Conservation (phyloP, 1,140 invertebrate species). For the Dufourea novaeangliae region DNA sequence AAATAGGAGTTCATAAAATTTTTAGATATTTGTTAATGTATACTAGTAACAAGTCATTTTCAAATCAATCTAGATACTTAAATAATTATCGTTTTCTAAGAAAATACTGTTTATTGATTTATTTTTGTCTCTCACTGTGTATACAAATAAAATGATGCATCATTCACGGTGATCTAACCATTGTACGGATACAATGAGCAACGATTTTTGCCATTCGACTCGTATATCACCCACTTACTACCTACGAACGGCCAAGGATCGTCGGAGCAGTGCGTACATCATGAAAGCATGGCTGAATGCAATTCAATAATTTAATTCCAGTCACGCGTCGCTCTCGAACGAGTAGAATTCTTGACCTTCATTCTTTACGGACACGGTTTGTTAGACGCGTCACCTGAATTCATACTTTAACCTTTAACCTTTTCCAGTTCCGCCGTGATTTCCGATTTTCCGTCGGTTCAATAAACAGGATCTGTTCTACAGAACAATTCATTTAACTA, state of each 20-base stretch:
- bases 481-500: no score
- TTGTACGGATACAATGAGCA: background rate
- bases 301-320: conserved; percentile 1
- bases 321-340: conserved; percentile 3
- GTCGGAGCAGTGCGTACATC: background rate
- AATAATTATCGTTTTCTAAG: no score
- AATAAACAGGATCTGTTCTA: no score
- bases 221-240: background rate
- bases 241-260: conserved; percentile 1
- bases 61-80: no score
- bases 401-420: background rate
- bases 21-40: no score
- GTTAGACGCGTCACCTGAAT: background rate
- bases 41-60: no score
- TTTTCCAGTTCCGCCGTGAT: background rate
- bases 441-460: no score
- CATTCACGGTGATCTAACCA: background rate
- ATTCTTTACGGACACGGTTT: background rate
- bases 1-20: no score
- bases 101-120: background rate
- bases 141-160: background rate
- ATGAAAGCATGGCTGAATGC: background rate
- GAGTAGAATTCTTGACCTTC: conserved; percentile 10
- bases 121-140: background rate
- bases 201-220: background rate